Percentiles rank a stretch among this genome's conserved stretches.
phyloP scores from a whole-genome alignment of 2,888 invertebrate genomes.

The Oasisia sp. region DNA sequence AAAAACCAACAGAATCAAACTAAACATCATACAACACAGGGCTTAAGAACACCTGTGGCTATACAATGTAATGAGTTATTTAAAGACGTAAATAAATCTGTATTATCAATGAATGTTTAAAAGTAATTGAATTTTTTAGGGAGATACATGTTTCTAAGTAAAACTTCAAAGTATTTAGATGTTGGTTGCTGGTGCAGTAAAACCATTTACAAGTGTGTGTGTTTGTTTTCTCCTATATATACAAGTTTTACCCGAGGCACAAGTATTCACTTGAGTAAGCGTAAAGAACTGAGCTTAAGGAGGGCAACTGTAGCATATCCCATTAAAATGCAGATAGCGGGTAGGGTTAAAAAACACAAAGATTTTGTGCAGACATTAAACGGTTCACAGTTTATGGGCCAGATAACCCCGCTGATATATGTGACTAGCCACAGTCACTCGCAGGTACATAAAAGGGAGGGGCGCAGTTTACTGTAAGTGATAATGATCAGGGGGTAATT shows the following conservation, averaged over 20 bases:
- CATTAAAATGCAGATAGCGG: background rate
- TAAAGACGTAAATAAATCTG: background rate
- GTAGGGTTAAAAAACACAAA: background rate
- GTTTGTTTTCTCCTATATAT: too few relatives aligned
- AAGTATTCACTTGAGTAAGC: background rate
- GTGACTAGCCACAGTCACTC: background rate
- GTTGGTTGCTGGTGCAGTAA: too few relatives aligned
- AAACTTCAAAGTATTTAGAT: background rate
- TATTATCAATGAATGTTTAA: background rate
- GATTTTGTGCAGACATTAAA: background rate
- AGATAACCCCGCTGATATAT: background rate
- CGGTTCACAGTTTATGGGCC: background rate
- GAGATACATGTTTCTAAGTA: background rate
- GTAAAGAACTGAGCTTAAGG: background rate
- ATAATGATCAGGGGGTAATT: background rate
- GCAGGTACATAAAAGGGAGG: background rate
- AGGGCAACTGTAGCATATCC: background rate
- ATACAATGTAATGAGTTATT: background rate
- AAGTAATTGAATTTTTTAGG: background rate
- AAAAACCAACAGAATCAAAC: background rate
- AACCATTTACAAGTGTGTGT: too few relatives aligned
- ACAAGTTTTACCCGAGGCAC: background rate
- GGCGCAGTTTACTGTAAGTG: background rate
- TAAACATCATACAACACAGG: background rate
- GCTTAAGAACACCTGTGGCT: background rate